Percentiles rank a stretch among this genome's conserved stretches.
Evolutionary conservation across 2,797 vertebrate genomes (phyloP).

Genomic region (Pristis pectinata): DNA sequence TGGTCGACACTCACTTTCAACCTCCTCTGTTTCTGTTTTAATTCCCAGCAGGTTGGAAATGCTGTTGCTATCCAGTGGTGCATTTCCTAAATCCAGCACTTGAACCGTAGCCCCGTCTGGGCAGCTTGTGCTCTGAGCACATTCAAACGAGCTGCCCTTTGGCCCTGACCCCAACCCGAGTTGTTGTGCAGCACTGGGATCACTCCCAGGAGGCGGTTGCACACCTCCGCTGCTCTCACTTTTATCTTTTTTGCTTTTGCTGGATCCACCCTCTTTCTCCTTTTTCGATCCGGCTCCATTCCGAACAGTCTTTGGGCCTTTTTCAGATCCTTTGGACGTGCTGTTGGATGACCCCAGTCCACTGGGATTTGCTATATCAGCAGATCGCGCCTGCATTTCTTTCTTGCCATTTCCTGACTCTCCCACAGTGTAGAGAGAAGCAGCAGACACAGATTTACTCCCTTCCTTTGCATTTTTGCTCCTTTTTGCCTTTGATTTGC

Average conservation of each 20-base stretch:
- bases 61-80: constrained; percentile 87
- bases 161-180: constrained; percentile 67
- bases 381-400: constrained; percentile 80
- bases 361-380: constrained; percentile 66
- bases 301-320: constrained; percentile 80
- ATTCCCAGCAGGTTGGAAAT: constrained; percentile 81
- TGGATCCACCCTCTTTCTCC: constrained; percentile 82
- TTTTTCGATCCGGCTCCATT: constrained; percentile 82
- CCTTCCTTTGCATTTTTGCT: constrained; percentile 97
- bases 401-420: constrained; percentile 81
- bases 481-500: constrained; percentile 98
- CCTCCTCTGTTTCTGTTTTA: constrained; percentile 88
- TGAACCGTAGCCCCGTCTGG: constrained; percentile 79
- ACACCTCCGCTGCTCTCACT: constrained; percentile 57
- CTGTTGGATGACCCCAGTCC: constrained; percentile 58
- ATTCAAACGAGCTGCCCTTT: constrained; percentile 78
- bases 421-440: constrained; percentile 65
- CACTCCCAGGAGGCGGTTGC: constrained; percentile 65
- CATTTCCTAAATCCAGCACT: constrained; percentile 64
- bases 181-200: constrained; percentile 53
- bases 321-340: constrained; percentile 80
- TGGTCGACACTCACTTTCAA: constrained; percentile 83
- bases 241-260: constrained; percentile 97
- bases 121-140: constrained; percentile 59
- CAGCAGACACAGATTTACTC: constrained; percentile 70